Base-by-base conservation (phyloP, 1,140 invertebrate species). In the Drosophila ohnishii region DNA sequence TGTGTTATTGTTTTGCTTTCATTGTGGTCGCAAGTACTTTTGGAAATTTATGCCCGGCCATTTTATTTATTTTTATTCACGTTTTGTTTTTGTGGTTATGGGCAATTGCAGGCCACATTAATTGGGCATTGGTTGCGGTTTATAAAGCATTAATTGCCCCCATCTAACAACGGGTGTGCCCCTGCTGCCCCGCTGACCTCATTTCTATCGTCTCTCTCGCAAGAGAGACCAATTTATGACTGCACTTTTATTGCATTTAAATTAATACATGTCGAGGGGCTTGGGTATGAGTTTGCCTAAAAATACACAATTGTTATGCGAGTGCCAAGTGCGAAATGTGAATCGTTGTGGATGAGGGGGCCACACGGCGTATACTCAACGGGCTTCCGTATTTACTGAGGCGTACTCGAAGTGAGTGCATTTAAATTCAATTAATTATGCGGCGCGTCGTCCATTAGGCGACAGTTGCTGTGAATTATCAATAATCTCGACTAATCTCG, bases 381-480 rank as follows among this genome's bases (percentile, higher is more conserved):
- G 58, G 44, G 42, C 75, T 86, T 85, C 75, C 74, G 62, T 66
- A 58, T 51, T 69, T 72, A 86, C 56, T 80, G 61, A 25, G 53
- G 37, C 51, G 47, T 44, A 47, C 60, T 51, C 53, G 35, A 66
- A 80, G 48, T 78, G 65, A 78, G 74, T 86, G 83, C 82, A 87
- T 86, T 86, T 79, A 77, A 83, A 77, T 88, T 66, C 65, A 74
- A 74, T 87, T 88, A 87, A 88, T 87, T 83, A 88, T 80, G 84
- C 61, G 61, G 53, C 37, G 73, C 80, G 59, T 71, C 84, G 60
- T 69, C 72, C 73, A 87, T 88, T 77, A 79, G 80, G 73, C 61
- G 79, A 87, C 83, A 87, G 65, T 77, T 88, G 83, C 57, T 48
- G 63, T 58, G 75, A 70, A 82, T 87, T 87, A 83, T 88, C 79